These are phyloP conservation scores for Euzophera pinguis DNA, from an alignment of 2,888 invertebrate genomes.

Conservation along the genomic window DNA sequence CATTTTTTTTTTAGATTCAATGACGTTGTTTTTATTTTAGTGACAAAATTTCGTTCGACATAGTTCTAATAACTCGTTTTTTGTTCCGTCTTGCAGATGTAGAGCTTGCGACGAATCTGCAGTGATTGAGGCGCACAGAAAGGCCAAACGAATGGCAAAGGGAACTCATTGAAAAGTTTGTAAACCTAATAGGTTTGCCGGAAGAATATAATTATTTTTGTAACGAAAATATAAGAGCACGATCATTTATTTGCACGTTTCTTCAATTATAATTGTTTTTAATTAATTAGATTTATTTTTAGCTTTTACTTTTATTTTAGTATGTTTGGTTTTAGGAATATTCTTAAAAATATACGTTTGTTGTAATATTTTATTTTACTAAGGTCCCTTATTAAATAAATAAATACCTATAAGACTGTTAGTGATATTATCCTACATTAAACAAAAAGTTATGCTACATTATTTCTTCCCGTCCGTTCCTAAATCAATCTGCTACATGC, in stretches of 20 bases:
- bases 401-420: too few species aligned
- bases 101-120: conserved; percentile 28
- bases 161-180: neutral
- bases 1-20: too few species aligned
- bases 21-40: too few species aligned
- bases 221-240: too few species aligned
- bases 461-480: too few species aligned
- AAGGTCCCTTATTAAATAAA: too few species aligned
- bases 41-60: too few species aligned
- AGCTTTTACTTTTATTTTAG: neutral
- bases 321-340: neutral
- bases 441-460: too few species aligned
- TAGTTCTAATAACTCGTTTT: too few species aligned
- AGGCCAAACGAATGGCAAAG: conserved; percentile 9
- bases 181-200: too few species aligned
- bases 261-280: neutral
- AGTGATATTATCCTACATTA: too few species aligned
- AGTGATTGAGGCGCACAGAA: conserved; percentile 21
- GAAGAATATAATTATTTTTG: neutral
- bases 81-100: conserved; percentile 32
- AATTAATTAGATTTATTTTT: neutral
- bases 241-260: neutral
- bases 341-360: conserved; percentile 2
- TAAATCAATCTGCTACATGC: too few species aligned
- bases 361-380: neutral